Evolutionary conservation across 2,888 invertebrate species (phyloP), one percentile per base, ranked within the genome.

Genomic region (Punctoribates punctum): DNA sequence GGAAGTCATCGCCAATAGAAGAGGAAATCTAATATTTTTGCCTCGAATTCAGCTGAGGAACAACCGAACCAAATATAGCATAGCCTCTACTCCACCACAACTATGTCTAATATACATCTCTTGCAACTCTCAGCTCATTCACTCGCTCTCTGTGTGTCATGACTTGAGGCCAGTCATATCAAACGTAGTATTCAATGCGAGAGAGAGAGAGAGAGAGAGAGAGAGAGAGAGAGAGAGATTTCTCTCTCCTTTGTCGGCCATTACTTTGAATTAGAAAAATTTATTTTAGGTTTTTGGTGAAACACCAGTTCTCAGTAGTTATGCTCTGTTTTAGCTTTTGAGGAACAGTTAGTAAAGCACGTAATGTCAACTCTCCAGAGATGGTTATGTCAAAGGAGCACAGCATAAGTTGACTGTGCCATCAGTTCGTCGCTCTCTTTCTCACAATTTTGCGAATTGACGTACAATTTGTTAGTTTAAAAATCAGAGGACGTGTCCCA

Each of bases 141-240:
- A 42, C 38, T 70, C 70, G 13, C 3, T 60, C 34, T 62, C n/a
- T 29, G 27, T 29, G 29, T 62, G 62, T n/a, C 15, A 70, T 70
- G 70, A 70, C 70, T 70, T 70, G 70, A 70, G 70, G 70, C 70
- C 70, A 70, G 42, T 42, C 42, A 42, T 38, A 70, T 70, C 42
- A 29, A 65, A 57, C 3, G 20, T 38, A 3, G 34, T 70, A 70
- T 70, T 70, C 42, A 70, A 70, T 42, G 42, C 13, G 8, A 17
- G 34, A 67, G 38, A 3, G 27, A 23, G 11, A n/a, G n/a, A n/a
- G n/a, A n/a, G n/a, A n/a, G n/a, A n/a, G n/a, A n/a, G n/a, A n/a
- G n/a, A n/a, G n/a, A n/a, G n/a, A n/a, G n/a, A n/a, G 42, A 1
- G 8, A 17, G 34, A 67, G 38, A 3, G 27, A 23, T 1, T 70